Evolutionary conservation across 1,140 invertebrate genomes (phyloP).

Genomic region (Ridgeia piscesae): DNA sequence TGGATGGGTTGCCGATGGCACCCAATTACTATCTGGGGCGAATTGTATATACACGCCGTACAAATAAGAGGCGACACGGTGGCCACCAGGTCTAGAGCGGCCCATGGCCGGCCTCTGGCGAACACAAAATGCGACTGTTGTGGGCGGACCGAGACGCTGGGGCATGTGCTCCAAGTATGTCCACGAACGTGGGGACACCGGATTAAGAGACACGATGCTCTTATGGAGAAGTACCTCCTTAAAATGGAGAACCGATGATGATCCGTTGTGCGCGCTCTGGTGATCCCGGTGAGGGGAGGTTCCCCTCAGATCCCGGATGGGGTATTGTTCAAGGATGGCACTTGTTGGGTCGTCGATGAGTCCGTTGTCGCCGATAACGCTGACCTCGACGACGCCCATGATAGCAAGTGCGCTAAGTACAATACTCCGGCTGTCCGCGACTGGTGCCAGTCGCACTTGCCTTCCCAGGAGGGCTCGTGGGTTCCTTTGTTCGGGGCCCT

Average conservation of each 20-base stretch:
- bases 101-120: no score
- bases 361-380: no score
- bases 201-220: not conserved
- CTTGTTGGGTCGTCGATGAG: not conserved
- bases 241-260: not conserved
- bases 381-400: no score
- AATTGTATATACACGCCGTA: not conserved
- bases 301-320: not conserved
- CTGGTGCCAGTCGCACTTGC: no score
- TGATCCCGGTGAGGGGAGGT: not conserved
- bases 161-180: not conserved
- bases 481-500: no score
- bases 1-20: not conserved
- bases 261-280: not conserved
- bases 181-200: no score
- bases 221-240: not conserved
- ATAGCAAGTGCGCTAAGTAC: no score
- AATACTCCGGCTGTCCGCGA: no score
- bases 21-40: not conserved
- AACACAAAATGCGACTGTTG: not conserved
- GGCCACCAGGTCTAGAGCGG: not conserved
- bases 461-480: no score
- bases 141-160: not conserved
- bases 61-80: not conserved
- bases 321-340: not conserved